Evolutionary conservation across 2,888 invertebrate species (phyloP), one percentile per base, ranked within the genome.

Genomic region (Chromoteleia sp.): DNA sequence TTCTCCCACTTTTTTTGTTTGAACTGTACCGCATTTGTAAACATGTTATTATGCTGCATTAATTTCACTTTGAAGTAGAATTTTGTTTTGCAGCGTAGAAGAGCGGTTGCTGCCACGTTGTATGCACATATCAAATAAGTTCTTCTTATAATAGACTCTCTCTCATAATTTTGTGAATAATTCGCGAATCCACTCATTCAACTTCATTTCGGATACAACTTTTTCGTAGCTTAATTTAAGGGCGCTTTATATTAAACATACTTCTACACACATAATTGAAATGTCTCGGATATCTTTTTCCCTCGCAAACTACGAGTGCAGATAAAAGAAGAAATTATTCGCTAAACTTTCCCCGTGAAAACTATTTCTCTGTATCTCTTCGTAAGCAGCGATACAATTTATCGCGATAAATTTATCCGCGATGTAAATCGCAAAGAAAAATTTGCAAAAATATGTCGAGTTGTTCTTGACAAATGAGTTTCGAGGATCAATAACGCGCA

Each of bases 21-120:
- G 8, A 33, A 17, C 30, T 48, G 45, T 10, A n/a, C 21, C 1
- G 43, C 43, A 63, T 63, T 48, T 48, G 43, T 30, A 63, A 63
- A 48, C 48, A 58, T 25, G 48, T 63, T 63, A 63, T 63, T 45
- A 63, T 33, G 45, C 48, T 39, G 30, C 48, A 33, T 48, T 48
- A 48, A 48, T 63, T 63, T 48, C 29, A 19, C 63, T 63, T 63
- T 63, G 36, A 61, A 61, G 45, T 61, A 5, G 17, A 43, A 30
- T 17, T 61, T 30, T 17, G 25, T 17, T 61, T 61, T 61, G 21
- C 48, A 48, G 48, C 12, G 17, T 30, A 33, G 48, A 12, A 10
- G 30, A 58, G 8, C n/a, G 7, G 19, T 19, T 21, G 56, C 39
- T n/a, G 21, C 21, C 17, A 7, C 1, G 17, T 10, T 30, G 3